These are phyloP conservation scores for Pseudorasbora parva DNA, from an alignment of 2,113 vertebrate species.

Conservation along the genomic window DNA sequence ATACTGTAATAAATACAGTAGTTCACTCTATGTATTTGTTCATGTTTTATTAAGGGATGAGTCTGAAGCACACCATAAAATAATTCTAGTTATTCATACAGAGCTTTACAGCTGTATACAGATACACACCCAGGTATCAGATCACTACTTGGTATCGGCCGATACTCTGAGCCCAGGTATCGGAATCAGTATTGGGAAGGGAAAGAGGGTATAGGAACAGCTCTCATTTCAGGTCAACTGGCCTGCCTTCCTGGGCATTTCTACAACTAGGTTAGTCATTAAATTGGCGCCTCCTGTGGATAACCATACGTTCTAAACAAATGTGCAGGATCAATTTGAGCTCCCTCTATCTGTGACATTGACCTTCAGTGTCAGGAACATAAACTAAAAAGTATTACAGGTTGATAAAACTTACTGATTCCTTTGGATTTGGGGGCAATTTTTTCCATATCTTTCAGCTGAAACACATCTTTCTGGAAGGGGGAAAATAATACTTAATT, in stretches of 20 bases:
- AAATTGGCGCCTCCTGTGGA: background rate
- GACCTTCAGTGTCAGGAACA: background rate
- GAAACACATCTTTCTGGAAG: slow-evolving; percentile 95
- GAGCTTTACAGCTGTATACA: no score
- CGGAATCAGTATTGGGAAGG: no score
- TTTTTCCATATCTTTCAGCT: slow-evolving; percentile 97
- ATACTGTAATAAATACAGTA: no score
- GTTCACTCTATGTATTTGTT: no score
- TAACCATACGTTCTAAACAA: background rate
- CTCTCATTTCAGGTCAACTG: slow-evolving; percentile 19
- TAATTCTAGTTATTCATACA: no score
- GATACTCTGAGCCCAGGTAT: no score
- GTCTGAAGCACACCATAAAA: no score
- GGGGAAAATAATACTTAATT: background rate
- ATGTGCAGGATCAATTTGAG: background rate
- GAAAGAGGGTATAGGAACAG: no score
- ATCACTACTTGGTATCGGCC: no score
- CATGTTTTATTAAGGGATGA: no score
- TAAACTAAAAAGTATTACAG: background rate
- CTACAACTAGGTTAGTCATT: background rate
- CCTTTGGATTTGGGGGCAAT: slow-evolving; percentile 97
- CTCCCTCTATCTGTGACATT: background rate
- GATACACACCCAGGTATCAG: no score
- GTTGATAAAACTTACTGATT: slow-evolving; percentile 85
- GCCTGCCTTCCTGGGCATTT: background rate